Evolutionary conservation across 2,888 invertebrate genomes (phyloP), one percentile per base, ranked within the genome.

Genomic region (Heteromyza rotundicornis): DNA sequence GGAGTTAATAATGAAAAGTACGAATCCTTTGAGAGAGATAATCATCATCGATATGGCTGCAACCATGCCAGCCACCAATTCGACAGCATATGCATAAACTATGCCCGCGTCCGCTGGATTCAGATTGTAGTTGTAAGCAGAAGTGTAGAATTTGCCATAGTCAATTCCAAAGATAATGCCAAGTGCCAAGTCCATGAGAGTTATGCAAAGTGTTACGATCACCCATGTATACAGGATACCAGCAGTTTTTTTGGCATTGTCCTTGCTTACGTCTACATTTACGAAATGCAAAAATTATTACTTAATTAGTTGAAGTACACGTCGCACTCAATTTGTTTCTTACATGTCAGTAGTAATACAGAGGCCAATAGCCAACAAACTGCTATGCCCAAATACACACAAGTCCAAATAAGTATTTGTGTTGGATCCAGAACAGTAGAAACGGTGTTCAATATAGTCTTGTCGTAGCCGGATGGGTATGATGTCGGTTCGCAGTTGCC

Each of bases 1-100:
- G 8, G 82, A 57, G 69, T 85, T 85, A 1, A 84, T 70, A 8
- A 83, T 27, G 84, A 83, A 85, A 36, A 85, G 47, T n/a, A 84
- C 60, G 66, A 81, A 84, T 12, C 85, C 85, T 64, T 84, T 82
- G 10, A 84, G 74, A 1, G 84, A 76, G 19, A 85, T 70, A 12
- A 82, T 70, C 79, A 82, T 75, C 76, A 84, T 77, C 3, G 80
- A 64, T 1, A 82, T 78, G 14, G 82, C 74, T 1, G 77, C 76
- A 2, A 78, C 73, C 64, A 73, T 72, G 0, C 73, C 82, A 2
- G 79, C 71, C 1, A 80, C 7, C 1, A 82, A 44, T 35, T 77
- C 70, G 2, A 67, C 74, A 12, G 72, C 76, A 57, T 77, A 57
- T 0, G 76, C 64, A 23, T 70, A 12, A 5, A 76, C 58, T 0